Base-by-base conservation (phyloP, 2,888 invertebrate species). In the Drosophila nigricruria region DNA sequence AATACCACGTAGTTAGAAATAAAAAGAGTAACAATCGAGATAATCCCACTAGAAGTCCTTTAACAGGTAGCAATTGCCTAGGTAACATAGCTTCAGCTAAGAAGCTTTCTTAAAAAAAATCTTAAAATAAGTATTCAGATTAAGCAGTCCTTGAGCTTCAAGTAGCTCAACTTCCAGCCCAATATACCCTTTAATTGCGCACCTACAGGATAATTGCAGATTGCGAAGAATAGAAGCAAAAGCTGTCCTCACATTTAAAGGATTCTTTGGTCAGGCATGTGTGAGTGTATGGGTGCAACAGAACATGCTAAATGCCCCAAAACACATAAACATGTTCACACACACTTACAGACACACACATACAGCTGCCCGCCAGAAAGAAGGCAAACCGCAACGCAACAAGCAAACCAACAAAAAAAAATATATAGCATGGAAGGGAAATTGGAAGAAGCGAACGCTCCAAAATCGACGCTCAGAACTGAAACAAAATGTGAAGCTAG, bases 381-480 rank as follows among this genome's bases (percentile, higher is more conserved):
- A 71, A 86, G 54, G 49, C 66, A 70, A 76, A 65, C 80, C 70
- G 67, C 74, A 74, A 62, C 59, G 62, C 49, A 67, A 69, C 73
- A 65, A 57, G 49, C 62, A 67, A 49, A 45, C 34, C 23, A 27
- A 25, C 16, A 54, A 50, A 61, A 42, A 68, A 69, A 53, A 23
- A 27, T n/a, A 23, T 23, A 49, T 42, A n/a, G 30, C 40, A 64
- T 53, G 61, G 20, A 57, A 30, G 40, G 56, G 42, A 73, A 68
- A 74, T 69, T 73, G 56, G 54, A 40, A 73, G 77, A 77, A 69
- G 70, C 53, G 69, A 82, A 85, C 49, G 61, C 70, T 72, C 64
- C 54, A 79, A 81, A 85, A 88, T 80, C 88, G 88, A 82, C 88
- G 80, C 80, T 88, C 88, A 82, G 71, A 86, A 88, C 80, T 83